phyloP scores from a whole-genome alignment of 1,140 invertebrate genomes.

The Dendrolimus punctatus region DNA sequence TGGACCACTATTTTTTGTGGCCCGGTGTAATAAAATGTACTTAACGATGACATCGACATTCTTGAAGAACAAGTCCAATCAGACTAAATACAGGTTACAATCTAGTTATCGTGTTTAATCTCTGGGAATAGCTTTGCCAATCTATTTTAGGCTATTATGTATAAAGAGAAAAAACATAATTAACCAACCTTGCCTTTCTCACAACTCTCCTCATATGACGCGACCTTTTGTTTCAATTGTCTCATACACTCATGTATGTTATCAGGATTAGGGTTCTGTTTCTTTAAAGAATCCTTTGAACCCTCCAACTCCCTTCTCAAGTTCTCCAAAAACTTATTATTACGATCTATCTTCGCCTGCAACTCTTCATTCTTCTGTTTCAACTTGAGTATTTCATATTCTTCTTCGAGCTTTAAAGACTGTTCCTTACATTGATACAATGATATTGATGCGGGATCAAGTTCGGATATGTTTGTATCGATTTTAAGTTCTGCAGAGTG shows the following conservation, averaged over 20 bases:
- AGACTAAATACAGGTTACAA: no score
- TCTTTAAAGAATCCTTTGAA: conserved; percentile 34
- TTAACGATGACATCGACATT: no score
- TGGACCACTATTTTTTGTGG: no score
- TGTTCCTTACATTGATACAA: conserved; percentile 33
- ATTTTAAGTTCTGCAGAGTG: conserved; percentile 30
- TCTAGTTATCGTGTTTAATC: no score
- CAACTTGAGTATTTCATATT: conserved; percentile 51
- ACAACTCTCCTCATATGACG: conserved; percentile 49
- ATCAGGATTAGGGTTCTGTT: conserved; percentile 37
- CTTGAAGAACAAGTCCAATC: no score
- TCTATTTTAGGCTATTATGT: background rate
- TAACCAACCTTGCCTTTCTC: conserved; percentile 44
- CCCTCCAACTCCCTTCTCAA: conserved; percentile 43
- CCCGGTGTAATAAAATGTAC: no score
- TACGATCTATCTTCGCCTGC: conserved; percentile 44
- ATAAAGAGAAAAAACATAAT: background rate
- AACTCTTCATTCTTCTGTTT: conserved; percentile 46
- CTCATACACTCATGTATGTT: conserved; percentile 48
- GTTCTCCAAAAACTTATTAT: conserved; percentile 44
- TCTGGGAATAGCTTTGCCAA: no score
- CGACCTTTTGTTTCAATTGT: conserved; percentile 48
- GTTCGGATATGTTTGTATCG: conserved; percentile 22
- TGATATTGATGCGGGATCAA: conserved; percentile 46
- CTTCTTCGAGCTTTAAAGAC: conserved; percentile 39